A percentile compares a stretch with the other conserved stretches of the same genome.
Evolutionary conservation across 2,888 invertebrate genomes (phyloP).

Genomic region (Ephialtes manifestator): DNA sequence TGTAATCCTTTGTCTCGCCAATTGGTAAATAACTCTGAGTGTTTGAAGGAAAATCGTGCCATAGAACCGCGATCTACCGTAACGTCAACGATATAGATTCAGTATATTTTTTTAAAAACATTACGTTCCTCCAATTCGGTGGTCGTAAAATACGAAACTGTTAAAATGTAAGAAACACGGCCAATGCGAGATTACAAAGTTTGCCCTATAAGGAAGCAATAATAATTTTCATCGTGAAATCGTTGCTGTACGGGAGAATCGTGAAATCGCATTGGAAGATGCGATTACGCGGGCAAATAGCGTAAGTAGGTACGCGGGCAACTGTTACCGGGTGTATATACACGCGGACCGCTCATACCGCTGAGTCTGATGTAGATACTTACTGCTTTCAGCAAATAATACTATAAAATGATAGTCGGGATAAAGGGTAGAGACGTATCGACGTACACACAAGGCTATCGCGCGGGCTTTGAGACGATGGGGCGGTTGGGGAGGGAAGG

Average conservation of each 20-base stretch:
- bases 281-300: conserved; percentile 57
- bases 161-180: conserved; percentile 1
- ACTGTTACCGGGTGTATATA: conserved; percentile 9
- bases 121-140: not conserved
- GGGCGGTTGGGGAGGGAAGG: not conserved
- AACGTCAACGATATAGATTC: not conserved
- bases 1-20: not conserved
- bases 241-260: conserved; percentile 19
- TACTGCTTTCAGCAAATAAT: conserved; percentile 63
- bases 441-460: conserved; percentile 54
- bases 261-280: conserved; percentile 40
- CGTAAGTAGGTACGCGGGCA: conserved; percentile 37
- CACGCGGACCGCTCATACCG: conserved; percentile 26
- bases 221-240: conserved; percentile 36
- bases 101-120: not conserved
- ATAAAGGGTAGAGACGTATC: conserved; percentile 56
- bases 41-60: not conserved
- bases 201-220: conserved; percentile 10
- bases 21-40: not conserved
- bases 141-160: conserved; percentile 5
- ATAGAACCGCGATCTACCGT: not conserved
- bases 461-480: conserved; percentile 24
- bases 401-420: conserved; percentile 66
- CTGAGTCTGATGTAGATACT: conserved; percentile 39
- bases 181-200: not conserved